These are phyloP conservation scores for Galemys pyrenaicus DNA, from an alignment of 2,113 vertebrate species.

Conservation along the genomic window DNA sequence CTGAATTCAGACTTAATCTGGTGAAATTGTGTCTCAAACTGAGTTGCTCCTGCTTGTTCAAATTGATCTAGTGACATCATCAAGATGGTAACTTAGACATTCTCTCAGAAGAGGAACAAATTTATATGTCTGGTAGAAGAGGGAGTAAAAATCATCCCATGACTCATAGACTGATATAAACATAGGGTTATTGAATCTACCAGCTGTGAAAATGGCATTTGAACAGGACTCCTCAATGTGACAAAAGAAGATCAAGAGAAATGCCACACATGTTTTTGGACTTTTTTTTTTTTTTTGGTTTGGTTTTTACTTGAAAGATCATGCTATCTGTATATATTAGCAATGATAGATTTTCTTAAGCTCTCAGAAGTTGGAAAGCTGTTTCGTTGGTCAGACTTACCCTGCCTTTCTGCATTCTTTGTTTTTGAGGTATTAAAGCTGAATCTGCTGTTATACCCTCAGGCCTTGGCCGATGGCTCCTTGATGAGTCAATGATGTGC, in stretches of 20 bases:
- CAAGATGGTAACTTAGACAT: not conserved
- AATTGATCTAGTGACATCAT: not conserved
- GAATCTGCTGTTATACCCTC: not conserved
- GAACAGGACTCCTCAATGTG: not conserved
- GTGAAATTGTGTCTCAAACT: not conserved
- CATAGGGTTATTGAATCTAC: not conserved
- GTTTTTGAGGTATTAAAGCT: not conserved
- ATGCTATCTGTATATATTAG: not conserved
- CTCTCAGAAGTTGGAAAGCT: not conserved
- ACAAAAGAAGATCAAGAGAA: not conserved
- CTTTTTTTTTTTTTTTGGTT: too few relatives aligned
- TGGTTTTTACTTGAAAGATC: not conserved
- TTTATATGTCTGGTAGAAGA: not conserved
- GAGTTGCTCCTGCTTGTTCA: not conserved
- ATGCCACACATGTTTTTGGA: not conserved
- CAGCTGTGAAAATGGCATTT: not conserved
- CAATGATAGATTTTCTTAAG: not conserved
- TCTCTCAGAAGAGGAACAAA: not conserved
- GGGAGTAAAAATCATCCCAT: not conserved
- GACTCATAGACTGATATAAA: not conserved
- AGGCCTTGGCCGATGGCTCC: not conserved
- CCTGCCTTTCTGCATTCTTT: not conserved
- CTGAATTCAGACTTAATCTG: not conserved
- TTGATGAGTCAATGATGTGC: not conserved
- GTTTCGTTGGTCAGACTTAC: not conserved